Percentiles rank a stretch among this genome's conserved stretches.
Conservation (phyloP, 2,888 invertebrate genomes). For the Phortica okadai region DNA sequence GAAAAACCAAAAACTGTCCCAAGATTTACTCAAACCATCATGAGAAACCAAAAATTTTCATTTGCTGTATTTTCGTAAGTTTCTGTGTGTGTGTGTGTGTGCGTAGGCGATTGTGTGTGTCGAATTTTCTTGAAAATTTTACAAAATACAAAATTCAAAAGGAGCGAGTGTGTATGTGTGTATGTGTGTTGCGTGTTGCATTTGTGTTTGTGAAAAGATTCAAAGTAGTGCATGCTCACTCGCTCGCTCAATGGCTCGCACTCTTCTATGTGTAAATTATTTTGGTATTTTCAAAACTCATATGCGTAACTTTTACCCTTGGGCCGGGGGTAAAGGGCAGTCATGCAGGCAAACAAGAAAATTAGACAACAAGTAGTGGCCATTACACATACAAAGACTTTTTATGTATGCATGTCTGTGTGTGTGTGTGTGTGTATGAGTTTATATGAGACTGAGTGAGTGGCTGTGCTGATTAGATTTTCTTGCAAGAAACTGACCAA, state of each 20-base stretch:
- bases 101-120: slow-evolving; percentile 34
- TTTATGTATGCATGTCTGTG: slow-evolving; percentile 28
- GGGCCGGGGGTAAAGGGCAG: not conserved
- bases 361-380: slow-evolving; percentile 23
- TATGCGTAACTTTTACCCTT: slow-evolving; percentile 13
- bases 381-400: not conserved
- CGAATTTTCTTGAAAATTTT: slow-evolving; percentile 66
- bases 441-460: slow-evolving; percentile 15
- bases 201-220: slow-evolving; percentile 31
- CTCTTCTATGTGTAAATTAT: slow-evolving; percentile 19
- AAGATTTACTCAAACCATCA: slow-evolving; percentile 60
- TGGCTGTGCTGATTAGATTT: slow-evolving; percentile 60
- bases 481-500: slow-evolving; percentile 62
- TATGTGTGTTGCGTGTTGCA: slow-evolving; percentile 45
- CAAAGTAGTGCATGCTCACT: slow-evolving; percentile 19
- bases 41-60: slow-evolving; percentile 28
- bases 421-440: slow-evolving; percentile 44
- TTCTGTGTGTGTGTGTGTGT: slow-evolving; percentile 31
- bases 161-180: slow-evolving; percentile 39
- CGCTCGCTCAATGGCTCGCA: not conserved
- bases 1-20: slow-evolving; percentile 48
- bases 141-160: slow-evolving; percentile 36
- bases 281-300: slow-evolving; percentile 25
- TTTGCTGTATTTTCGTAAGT: slow-evolving; percentile 24
- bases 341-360: slow-evolving; percentile 1